A percentile compares a stretch with the other conserved stretches of the same genome.
Conservation (phyloP, 1,140 invertebrate species). For the Ips typographus region DNA sequence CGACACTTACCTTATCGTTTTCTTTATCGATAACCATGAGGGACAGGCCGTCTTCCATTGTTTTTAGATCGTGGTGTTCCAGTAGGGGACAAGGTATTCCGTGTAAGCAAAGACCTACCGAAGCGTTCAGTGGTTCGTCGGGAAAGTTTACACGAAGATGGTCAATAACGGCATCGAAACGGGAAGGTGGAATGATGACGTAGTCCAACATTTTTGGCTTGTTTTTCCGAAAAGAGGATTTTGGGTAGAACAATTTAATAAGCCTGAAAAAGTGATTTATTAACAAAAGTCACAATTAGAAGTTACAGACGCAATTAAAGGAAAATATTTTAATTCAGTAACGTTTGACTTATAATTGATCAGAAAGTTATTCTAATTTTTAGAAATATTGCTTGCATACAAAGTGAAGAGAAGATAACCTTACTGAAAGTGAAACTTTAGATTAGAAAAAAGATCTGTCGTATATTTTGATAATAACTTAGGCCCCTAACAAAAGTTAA, state of each 20-base stretch:
- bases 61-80: slow-evolving; percentile 70
- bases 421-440: no score
- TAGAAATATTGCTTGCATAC: no score
- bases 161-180: slow-evolving; percentile 63
- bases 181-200: slow-evolving; percentile 55
- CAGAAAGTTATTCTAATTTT: no score
- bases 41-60: slow-evolving; percentile 70
- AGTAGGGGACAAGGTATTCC: slow-evolving; percentile 68
- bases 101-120: slow-evolving; percentile 67
- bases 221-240: no score
- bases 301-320: neutral
- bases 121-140: slow-evolving; percentile 77
- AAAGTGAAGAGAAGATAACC: no score
- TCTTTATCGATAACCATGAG: slow-evolving; percentile 65
- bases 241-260: no score
- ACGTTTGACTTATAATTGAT: neutral
- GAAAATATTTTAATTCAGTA: neutral
- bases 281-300: neutral
- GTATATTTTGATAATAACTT: no score
- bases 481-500: no score
- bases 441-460: no score
- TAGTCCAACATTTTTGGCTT: slow-evolving; percentile 51
- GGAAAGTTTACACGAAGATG: slow-evolving; percentile 76
- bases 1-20: slow-evolving; percentile 57
- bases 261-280: neutral